Evolutionary conservation across 2,797 vertebrate species (phyloP).

Genomic region (Sylvilagus floridanus): DNA sequence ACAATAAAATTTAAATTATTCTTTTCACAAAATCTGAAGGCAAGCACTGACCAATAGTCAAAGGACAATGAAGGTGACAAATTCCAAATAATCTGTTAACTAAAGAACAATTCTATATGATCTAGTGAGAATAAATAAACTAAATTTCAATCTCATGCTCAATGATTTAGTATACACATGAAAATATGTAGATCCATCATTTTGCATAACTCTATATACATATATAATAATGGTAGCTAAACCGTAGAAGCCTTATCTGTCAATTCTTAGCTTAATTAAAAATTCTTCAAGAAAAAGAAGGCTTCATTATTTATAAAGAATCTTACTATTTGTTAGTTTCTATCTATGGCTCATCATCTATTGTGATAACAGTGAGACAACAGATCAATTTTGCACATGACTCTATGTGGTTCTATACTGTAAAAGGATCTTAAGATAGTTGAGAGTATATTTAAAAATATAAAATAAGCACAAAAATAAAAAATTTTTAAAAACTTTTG

Average conservation of each 20-base stretch:
- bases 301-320: background rate
- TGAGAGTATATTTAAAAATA: background rate
- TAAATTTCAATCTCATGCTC: slow-evolving; percentile 10
- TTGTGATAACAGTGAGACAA: background rate
- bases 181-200: background rate
- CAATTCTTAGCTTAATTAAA: background rate
- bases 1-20: background rate
- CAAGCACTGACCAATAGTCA: background rate
- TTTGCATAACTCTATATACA: background rate
- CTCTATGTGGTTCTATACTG: background rate
- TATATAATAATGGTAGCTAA: background rate
- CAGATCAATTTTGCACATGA: background rate
- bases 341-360: background rate
- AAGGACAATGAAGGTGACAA: background rate
- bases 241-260: background rate
- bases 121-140: background rate
- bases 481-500: background rate
- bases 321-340: background rate
- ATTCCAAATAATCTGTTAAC: background rate
- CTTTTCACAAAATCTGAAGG: slow-evolving; percentile 2
- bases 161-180: background rate
- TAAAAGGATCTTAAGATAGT: background rate
- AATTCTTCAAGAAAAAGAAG: background rate
- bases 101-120: background rate
- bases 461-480: background rate